Percentiles rank a stretch among this genome's conserved stretches.
phyloP scores from a whole-genome alignment of 2,113 vertebrate genomes.

The Cryptomyrus ogoouensis region DNA sequence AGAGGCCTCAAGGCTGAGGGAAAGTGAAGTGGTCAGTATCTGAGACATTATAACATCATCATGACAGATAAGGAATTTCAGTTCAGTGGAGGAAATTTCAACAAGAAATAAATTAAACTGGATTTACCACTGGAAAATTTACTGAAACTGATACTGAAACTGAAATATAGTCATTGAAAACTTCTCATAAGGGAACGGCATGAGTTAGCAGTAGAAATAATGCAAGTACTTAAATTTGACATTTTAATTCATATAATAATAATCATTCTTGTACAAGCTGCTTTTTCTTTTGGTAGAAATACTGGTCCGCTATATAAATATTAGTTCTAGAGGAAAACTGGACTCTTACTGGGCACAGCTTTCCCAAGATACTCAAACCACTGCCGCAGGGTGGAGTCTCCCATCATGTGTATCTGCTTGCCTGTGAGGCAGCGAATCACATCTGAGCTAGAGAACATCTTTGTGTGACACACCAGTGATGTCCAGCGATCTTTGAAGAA shows the following conservation, averaged over 20 bases:
- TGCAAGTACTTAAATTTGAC: not conserved
- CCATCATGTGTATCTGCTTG: slow-evolving; percentile 40
- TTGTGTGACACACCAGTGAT: slow-evolving; percentile 19
- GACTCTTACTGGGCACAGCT: slow-evolving; percentile 31
- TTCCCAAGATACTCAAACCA: slow-evolving; percentile 39
- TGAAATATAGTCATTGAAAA: not conserved
- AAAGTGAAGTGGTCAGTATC: not conserved
- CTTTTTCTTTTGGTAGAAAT: not conserved
- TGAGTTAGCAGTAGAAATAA: not conserved
- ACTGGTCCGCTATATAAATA: not conserved
- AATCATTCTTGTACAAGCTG: not conserved
- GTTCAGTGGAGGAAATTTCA: not conserved
- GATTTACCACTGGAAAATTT: not conserved
- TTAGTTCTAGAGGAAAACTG: not conserved
- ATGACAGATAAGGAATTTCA: not conserved
- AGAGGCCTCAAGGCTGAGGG: slow-evolving; percentile 29
- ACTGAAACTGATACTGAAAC: not conserved
- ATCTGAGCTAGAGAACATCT: not conserved
- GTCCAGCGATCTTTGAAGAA: slow-evolving; percentile 32
- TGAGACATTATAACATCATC: not conserved
- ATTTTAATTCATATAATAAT: not conserved
- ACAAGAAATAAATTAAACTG: not conserved
- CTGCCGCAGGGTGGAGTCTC: slow-evolving; percentile 44
- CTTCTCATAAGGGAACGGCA: not conserved
- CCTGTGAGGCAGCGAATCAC: slow-evolving; percentile 21